Conservation (phyloP, 2,797 vertebrate genomes). For the Pipistrellus kuhlii region DNA sequence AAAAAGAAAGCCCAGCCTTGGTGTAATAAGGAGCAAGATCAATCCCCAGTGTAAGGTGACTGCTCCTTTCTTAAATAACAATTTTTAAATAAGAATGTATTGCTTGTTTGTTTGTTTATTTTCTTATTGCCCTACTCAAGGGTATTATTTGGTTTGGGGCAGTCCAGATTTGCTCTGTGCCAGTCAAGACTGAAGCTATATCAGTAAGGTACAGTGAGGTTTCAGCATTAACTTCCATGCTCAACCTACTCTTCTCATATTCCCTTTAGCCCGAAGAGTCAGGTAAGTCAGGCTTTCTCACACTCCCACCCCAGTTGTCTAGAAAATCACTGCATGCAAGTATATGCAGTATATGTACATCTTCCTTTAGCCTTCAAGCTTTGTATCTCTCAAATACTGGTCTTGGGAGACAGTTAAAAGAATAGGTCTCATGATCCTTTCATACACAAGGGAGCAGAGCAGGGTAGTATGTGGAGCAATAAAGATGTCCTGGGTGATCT, state of each 20-base stretch:
- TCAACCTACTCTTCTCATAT: background rate
- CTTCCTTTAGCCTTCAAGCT: conserved; percentile 6
- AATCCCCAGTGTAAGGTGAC: background rate
- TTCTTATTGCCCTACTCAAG: background rate
- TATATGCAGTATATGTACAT: background rate
- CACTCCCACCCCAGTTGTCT: background rate
- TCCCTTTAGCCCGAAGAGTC: background rate
- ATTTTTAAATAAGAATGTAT: background rate
- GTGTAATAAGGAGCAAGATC: background rate
- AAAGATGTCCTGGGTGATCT: background rate
- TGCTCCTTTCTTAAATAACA: background rate
- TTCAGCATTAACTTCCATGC: background rate
- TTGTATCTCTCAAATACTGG: background rate
- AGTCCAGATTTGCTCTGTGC: background rate
- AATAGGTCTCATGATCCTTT: conserved; percentile 9
- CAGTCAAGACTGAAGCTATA: background rate
- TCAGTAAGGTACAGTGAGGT: background rate
- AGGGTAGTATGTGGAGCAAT: conserved; percentile 25
- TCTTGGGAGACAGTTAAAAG: conserved; percentile 42
- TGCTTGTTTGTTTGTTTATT: background rate
- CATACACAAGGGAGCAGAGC: background rate
- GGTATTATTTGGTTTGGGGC: background rate
- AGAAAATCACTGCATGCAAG: background rate
- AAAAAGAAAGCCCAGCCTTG: background rate
- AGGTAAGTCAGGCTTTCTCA: background rate